Conservation (phyloP, 30 jellyfish, hydroid and myxozoan genomes). For the Turritopsis dohrnii region DNA sequence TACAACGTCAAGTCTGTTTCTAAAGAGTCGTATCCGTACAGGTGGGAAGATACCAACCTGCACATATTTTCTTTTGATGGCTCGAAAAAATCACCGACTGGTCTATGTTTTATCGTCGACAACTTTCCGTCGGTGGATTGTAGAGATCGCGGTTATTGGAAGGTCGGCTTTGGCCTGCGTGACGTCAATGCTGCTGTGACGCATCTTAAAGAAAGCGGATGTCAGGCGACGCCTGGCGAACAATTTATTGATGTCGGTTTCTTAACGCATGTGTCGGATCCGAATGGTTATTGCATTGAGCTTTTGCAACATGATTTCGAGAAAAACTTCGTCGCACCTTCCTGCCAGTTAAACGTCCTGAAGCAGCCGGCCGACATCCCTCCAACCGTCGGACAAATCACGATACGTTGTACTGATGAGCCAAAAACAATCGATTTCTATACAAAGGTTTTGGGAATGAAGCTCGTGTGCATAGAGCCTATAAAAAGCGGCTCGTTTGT, state of each 20-base stretch:
- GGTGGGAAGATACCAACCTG: background rate
- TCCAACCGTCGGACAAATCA: background rate
- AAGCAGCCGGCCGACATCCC: background rate
- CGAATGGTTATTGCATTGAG: conserved; percentile 12
- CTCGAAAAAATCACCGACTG: background rate
- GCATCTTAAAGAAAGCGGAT: background rate
- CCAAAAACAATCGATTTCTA: background rate
- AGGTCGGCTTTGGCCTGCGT: background rate
- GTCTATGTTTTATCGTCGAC: background rate
- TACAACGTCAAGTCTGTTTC: background rate
- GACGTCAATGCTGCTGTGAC: background rate
- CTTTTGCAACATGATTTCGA: conserved; percentile 1
- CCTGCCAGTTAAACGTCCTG: background rate
- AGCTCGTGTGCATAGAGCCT: conserved; percentile 15
- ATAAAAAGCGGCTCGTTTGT: background rate
- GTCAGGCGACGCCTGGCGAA: background rate
- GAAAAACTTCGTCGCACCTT: background rate
- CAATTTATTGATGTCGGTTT: conserved; percentile 9
- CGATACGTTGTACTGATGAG: background rate
- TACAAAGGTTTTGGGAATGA: conserved; percentile 1
- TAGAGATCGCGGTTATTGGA: conserved; percentile 1
- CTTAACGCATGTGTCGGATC: background rate
- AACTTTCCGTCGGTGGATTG: background rate
- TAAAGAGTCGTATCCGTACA: conserved; percentile 2
- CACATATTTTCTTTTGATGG: background rate